Evolutionary conservation across 2,797 vertebrate species (phyloP).

Genomic region (Lepus townsendii): DNA sequence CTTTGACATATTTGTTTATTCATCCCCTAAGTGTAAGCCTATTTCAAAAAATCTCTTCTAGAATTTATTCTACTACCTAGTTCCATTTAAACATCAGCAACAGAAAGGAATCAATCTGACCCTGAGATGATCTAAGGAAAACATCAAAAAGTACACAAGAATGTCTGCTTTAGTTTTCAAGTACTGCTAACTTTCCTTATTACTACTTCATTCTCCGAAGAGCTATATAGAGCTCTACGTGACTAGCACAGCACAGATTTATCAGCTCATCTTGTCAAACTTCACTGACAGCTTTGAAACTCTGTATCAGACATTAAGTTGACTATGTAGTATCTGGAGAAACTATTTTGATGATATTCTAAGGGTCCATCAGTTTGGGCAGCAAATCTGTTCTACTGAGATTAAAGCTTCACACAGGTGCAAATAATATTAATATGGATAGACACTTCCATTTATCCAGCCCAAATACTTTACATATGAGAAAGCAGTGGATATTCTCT

Average conservation of each 20-base stretch:
- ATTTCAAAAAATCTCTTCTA: slow-evolving; percentile 9
- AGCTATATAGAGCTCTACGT: background rate
- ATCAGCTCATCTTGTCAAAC: background rate
- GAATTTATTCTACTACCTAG: background rate
- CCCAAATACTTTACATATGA: background rate
- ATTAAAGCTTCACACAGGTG: background rate
- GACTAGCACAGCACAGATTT: background rate
- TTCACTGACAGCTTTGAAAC: background rate
- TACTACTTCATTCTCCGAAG: background rate
- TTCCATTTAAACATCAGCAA: background rate
- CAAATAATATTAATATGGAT: background rate
- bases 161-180: background rate
- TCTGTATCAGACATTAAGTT: background rate
- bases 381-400: background rate
- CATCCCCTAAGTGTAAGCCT: background rate
- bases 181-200: background rate
- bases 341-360: background rate
- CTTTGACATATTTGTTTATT: background rate
- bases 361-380: background rate
- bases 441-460: background rate
- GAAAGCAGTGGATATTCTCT: background rate
- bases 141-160: background rate
- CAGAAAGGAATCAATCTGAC: background rate
- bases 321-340: background rate
- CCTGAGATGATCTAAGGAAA: background rate